Percentiles rank a stretch among this genome's conserved stretches.
Evolutionary conservation across 2,113 vertebrate species (phyloP).

Genomic region (Pygathrix nemaeus): DNA sequence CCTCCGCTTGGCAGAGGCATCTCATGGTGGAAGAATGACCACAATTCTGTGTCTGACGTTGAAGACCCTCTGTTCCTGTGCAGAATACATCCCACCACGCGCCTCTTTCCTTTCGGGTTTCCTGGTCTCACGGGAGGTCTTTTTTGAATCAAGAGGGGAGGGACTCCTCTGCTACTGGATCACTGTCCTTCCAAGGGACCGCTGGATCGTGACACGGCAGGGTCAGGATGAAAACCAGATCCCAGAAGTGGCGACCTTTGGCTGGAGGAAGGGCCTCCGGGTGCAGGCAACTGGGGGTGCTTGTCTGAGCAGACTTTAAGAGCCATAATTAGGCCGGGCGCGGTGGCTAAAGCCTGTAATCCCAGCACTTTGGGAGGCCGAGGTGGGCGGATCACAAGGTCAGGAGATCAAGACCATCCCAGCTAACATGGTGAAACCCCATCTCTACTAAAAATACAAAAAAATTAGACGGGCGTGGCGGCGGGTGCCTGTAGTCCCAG

Average conservation of each 20-base stretch:
- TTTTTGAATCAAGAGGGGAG: background rate
- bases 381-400: too few relatives aligned
- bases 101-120: background rate
- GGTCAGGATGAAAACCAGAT: accelerated
- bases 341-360: too few relatives aligned
- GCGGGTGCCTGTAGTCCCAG: too few relatives aligned
- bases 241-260: accelerated
- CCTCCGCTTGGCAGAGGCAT: background rate
- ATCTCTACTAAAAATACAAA: too few relatives aligned
- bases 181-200: background rate
- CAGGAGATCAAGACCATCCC: too few relatives aligned
- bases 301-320: background rate
- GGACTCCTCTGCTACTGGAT: background rate
- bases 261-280: background rate
- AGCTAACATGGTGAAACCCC: too few relatives aligned
- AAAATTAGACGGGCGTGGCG: too few relatives aligned
- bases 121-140: background rate
- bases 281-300: accelerated
- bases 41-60: background rate
- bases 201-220: background rate
- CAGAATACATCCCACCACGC: background rate
- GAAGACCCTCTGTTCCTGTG: background rate
- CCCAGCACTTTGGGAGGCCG: too few relatives aligned
- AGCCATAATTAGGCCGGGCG: background rate
- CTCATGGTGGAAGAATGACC: background rate